Base-by-base conservation (phyloP, 2,888 invertebrate genomes). In the Elysia crispata region DNA sequence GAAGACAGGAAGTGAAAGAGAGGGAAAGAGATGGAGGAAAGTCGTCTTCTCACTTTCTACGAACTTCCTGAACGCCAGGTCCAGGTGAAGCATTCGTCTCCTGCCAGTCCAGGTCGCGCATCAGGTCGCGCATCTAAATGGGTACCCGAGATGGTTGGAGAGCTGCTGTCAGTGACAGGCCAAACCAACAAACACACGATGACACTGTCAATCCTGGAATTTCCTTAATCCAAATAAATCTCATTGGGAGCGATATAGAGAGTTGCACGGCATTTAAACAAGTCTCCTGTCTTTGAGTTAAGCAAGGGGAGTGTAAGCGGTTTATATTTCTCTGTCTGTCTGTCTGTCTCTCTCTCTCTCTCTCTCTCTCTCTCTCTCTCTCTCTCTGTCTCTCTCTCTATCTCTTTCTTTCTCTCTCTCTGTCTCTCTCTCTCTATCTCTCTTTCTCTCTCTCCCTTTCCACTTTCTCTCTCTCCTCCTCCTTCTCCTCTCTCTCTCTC, bases 321-420 rank as follows among this genome's bases (percentile, higher is more conserved):
- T 41, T 11, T 41, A 41, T 41, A 41, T 41, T 41, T n/a, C 18
- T 50, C 15, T 50, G 20, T 69, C 20, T 28, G 30, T 28, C 20
- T 31, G 15, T 66, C 69, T 77, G 31, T 67, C 69, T 67, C 67
- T 67, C 30, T 77, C 54, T 77, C 30, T 67, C 66, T 66, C 28
- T 66, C 76, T 76, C 66, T 76, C 76, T 76, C 41, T 64, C 41
- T 76, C 76, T 76, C 64, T 33, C 64, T 60, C 31, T 74, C 74
- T 74, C 74, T 28, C 76, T 76, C 31, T 76, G 13, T 66, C 66
- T 33, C 25, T 18, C 67, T 76, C 64, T 76, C 50, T 66, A 64
- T 66, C 31, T 76, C 64, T 62, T 5, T 64, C 64, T 76, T 23
- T 62, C 41, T 60, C 23, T 30, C 60, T 57, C 20, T 60, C 50